Base-by-base conservation (phyloP, 2,888 invertebrate genomes). In the Nezara viridula region DNA sequence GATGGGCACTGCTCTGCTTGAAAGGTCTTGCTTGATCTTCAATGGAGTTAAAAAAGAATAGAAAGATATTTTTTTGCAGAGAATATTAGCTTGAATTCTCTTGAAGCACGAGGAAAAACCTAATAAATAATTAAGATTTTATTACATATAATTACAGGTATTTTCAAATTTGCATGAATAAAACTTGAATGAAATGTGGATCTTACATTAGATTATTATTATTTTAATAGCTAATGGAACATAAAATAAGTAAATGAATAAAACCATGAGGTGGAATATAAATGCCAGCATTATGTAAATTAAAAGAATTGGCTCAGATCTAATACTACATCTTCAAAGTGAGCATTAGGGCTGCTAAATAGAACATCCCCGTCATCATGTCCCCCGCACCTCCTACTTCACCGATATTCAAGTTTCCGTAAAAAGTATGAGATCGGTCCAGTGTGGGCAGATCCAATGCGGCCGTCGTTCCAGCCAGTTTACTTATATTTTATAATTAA, bases 381-480 rank as follows among this genome's bases (percentile, higher is more conserved):
- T 27, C 27, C 27, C 12, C 14, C 12, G 12, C 27, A 9, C 32
- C 32, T 66, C 66, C 66, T 66, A 66, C 66, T 32, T 66, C 32
- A 66, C 66, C 66, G 32, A 66, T 66, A 66, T 66, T 66, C 66
- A 66, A 66, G 66, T 66, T 66, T 66, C 66, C 66, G 66, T 66
- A 66, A 66, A 66, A 66, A 66, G 66, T 60, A 60, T 60, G 27
- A 60, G 27, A 60, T 27, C 7, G 14, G 4, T 16, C 60, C 60
- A 14, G 60, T 60, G 60, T 60, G 27, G 60, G 60, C 27, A 32
- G 27, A 27, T 60, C 27, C 27, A 12, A 60, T 27, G 32, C 16
- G 32, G 32, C 66, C 12, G 12, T 27, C 10, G 14, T 1, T 24
- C 32, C 10, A 60, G 60, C 60, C 60, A 66, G 3, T 66, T 66